Percentiles rank a stretch among this genome's conserved stretches.
Conservation (phyloP, 2,113 vertebrate genomes). For the Empidonax alnorum region DNA sequence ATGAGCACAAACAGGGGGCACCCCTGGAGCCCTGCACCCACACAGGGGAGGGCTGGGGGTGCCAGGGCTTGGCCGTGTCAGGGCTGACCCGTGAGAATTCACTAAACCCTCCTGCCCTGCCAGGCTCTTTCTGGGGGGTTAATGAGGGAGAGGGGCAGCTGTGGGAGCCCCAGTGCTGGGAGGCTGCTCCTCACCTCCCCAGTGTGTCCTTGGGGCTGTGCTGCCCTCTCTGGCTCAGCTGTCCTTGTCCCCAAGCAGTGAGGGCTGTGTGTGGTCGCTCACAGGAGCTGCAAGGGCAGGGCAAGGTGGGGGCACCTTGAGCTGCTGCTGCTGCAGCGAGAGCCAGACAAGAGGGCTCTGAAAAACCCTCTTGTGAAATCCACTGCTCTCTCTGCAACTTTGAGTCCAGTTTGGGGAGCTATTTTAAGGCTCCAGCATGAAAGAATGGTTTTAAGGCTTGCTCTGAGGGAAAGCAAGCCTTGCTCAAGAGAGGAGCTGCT, state of each 20-base stretch:
- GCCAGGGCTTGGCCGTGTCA: neutral
- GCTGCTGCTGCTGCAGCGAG: neutral
- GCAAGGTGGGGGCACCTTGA: neutral
- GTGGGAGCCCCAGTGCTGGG: neutral
- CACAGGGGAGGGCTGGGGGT: fast-evolving
- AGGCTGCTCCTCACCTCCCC: neutral
- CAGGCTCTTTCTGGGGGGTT: neutral
- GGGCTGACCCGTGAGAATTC: neutral
- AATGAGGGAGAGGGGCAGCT: neutral
- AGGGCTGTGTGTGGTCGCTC: neutral
- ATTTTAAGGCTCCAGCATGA: fast-evolving
- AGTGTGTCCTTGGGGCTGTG: neutral
- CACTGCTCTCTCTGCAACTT: neutral
- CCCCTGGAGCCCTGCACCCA: neutral
- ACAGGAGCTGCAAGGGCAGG: neutral
- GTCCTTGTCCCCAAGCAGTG: neutral
- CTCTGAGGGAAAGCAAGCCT: neutral
- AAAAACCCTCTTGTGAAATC: neutral
- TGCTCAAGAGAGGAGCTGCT: neutral
- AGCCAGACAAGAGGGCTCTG: neutral
- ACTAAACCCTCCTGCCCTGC: neutral
- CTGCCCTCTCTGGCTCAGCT: neutral
- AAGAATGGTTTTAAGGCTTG: neutral
- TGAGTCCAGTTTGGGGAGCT: fast-evolving
- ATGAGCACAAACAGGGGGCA: neutral